Conservation (phyloP, 2,888 invertebrate species). For the Himalopsyche japonica region DNA sequence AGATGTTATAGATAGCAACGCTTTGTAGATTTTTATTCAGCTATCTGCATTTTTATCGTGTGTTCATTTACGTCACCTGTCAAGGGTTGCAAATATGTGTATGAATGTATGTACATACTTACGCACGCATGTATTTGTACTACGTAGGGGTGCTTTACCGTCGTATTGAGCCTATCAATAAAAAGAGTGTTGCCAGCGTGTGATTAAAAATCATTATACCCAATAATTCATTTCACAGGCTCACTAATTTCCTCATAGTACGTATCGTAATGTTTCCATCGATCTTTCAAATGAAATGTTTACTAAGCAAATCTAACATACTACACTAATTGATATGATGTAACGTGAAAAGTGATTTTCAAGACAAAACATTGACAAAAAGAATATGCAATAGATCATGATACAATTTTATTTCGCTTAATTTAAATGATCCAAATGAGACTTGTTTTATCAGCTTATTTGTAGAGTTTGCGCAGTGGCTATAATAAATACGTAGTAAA, state of each 20-base stretch:
- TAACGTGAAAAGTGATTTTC: too few relatives aligned
- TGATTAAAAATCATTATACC: not conserved
- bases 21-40: not conserved
- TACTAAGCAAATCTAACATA: not conserved
- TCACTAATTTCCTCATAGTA: not conserved
- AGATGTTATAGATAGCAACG: conserved; percentile 41
- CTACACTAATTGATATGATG: too few relatives aligned
- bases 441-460: conserved; percentile 13
- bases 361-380: too few relatives aligned
- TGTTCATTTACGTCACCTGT: conserved; percentile 32
- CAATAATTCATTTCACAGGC: not conserved
- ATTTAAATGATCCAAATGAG: not conserved
- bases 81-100: conserved; percentile 27
- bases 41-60: not conserved
- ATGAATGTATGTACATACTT: not conserved
- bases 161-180: conserved; percentile 26
- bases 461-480: conserved; percentile 7
- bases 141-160: conserved; percentile 11
- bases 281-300: not conserved
- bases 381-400: too few relatives aligned
- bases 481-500: not conserved
- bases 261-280: not conserved
- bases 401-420: not conserved
- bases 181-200: conserved; percentile 32
- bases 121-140: not conserved